Evolutionary conservation across 2,113 vertebrate species (phyloP).

Genomic region (Casuarius casuarius): DNA sequence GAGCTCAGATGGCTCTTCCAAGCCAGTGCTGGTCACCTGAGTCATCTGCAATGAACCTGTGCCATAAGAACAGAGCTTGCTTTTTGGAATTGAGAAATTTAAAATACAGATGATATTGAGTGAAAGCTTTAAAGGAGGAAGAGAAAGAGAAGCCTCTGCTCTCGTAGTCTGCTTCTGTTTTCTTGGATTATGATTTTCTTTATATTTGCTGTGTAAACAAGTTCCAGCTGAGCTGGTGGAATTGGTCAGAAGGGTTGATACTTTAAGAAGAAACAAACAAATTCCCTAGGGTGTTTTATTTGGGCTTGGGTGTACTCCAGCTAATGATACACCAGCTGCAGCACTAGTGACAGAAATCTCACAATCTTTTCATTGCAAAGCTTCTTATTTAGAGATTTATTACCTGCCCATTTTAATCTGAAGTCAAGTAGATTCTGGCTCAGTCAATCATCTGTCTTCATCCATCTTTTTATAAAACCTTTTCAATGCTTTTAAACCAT

Average conservation of each 20-base stretch:
- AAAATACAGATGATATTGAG: neutral
- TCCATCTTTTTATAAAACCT: neutral
- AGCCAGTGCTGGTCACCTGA: neutral
- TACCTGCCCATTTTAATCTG: neutral
- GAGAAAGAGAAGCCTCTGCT: neutral
- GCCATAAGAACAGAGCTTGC: neutral
- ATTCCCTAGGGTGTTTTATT: neutral
- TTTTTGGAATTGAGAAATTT: neutral
- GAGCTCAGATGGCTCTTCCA: neutral
- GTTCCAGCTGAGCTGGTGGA: neutral
- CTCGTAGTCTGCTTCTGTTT: conserved; percentile 43
- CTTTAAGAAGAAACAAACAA: neutral
- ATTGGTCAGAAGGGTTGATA: neutral
- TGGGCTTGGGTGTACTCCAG: neutral
- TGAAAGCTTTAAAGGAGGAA: conserved; percentile 8
- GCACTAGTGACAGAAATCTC: neutral
- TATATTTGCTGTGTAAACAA: conserved; percentile 16
- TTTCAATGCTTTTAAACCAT: neutral
- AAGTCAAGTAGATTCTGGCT: neutral
- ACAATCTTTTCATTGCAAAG: neutral
- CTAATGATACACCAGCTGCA: neutral
- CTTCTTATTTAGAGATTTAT: neutral
- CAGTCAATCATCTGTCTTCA: neutral
- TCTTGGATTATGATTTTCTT: neutral
- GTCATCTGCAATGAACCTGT: neutral